phyloP scores from a whole-genome alignment of 2,797 vertebrate species.

The Falco berigora region DNA sequence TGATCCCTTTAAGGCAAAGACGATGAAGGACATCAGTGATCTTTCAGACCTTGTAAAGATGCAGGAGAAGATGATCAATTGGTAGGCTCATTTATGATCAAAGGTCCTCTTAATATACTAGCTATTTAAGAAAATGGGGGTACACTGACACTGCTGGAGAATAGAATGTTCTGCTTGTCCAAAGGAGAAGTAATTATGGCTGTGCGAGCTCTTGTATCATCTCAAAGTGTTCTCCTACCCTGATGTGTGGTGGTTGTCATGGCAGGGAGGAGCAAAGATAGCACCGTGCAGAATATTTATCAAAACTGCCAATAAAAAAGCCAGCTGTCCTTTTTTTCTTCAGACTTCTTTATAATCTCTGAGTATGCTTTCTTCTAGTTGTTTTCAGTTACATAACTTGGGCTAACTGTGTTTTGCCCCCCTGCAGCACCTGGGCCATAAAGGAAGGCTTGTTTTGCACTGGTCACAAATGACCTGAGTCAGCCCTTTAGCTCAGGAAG shows the following conservation, averaged over 20 bases:
- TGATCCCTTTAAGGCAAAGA: conserved; percentile 83
- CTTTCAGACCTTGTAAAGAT: conserved; percentile 81
- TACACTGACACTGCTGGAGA: background rate
- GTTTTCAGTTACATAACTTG: background rate
- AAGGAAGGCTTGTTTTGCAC: background rate
- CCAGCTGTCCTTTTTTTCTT: background rate
- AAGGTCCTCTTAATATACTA: background rate
- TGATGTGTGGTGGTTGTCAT: rapidly evolving
- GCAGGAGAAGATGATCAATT: conserved; percentile 72
- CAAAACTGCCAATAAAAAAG: background rate
- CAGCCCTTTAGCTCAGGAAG: background rate
- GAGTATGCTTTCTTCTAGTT: background rate
- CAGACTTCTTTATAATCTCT: background rate
- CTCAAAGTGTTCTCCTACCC: background rate
- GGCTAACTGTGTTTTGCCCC: background rate
- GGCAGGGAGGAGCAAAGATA: background rate
- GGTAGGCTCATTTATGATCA: conserved; percentile 73
- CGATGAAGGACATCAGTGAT: conserved; percentile 81
- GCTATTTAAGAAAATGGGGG: background rate
- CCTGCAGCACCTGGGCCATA: background rate
- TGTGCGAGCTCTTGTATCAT: background rate
- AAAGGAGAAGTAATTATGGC: background rate
- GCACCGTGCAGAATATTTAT: background rate
- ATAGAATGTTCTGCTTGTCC: background rate
- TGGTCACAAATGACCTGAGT: background rate